Evolutionary conservation across 2,888 invertebrate genomes (phyloP), one percentile per base, ranked within the genome.

Genomic region (Tethea ocularis): DNA sequence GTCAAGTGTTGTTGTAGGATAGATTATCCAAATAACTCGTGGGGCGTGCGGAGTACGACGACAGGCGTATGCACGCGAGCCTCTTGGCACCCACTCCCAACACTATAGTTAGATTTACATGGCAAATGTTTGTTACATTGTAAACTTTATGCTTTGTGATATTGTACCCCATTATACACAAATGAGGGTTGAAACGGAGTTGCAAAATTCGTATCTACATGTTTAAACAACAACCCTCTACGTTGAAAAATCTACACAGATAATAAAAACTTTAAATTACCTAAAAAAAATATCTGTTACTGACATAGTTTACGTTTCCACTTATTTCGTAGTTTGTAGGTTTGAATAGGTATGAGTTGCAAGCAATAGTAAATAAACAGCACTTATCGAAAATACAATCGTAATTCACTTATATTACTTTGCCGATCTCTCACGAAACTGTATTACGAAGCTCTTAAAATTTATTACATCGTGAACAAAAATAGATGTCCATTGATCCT

Each of bases 401-500:
- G 10, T 20, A 46, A 46, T 20, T 46, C 46, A 46, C 3, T 46
- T 46, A 46, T 46, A 17, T 41, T 41, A 41, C 46, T 46, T 46
- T 46, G n/a, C 46, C 46, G 46, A 46, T 20, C 46, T 46, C 46
- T 46, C 57, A 63, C 66, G 67, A 75, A 77, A 76, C 72, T 75
- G 69, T 74, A 75, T 75, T 73, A 64, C 64, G 61, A 68, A 74
- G 72, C 72, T 72, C 70, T 75, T 66, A 71, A 72, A 78, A 77
- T 80, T 75, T 80, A 82, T 79, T 73, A 67, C 68, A 57, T 69
- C 63, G 64, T 62, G 68, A 75, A 75, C 74, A 77, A 77, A 76
- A 74, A 75, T 72, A 72, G 74, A 73, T 74, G 46, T 46, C 46
- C 46, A 10, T 46, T 46, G 64, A 66, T 64, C 67, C 63, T 65